Evolutionary conservation across 1,140 invertebrate genomes (phyloP), one percentile per base, ranked within the genome.

Genomic region (Pinna nobilis): DNA sequence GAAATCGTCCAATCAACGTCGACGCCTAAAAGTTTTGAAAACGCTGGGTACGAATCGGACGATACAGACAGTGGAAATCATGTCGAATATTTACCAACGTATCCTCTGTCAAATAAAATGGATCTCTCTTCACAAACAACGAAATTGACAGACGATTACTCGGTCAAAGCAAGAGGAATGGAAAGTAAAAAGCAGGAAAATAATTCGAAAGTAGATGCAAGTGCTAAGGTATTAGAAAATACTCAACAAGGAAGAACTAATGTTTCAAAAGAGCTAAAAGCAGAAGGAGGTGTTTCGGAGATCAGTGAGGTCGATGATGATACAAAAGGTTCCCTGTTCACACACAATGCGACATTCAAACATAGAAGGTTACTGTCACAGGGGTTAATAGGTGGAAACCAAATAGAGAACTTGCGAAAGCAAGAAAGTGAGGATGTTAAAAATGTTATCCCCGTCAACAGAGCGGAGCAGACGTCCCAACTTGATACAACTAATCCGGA

Each of bases 251-350:
- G 39, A 44, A 9, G n/a, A n/a, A 44, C 39, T 9, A 44, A 44
- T n/a, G 39, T 11, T 44, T n/a, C 9, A 11, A 44, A 44, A 11
- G 39, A 9, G 9, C 9, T 44, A n/a, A 44, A 44, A 44, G n/a
- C 39, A 44, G 39, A 44, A 11, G n/a, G 39, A 11, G n/a, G n/a
- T 11, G 9, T 44, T 44, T n/a, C 39, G n/a, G 39, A n/a, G 39
- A 44, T 53, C 0, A 47, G n/a, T 32, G n/a, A 33, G 30, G 13
- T 0, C 25, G 23, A 49, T 20, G 44, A 18, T 20, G 63, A 25
- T n/a, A 65, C 49, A 18, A 64, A 70, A 50, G 65, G 68, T 11
- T 59, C 25, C 60, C 20, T 74, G 3, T 60, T 74, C 6, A 50
- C 3, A 32, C 9, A 20, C 6, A 23, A 41, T 41, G 20, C 23